phyloP scores from a whole-genome alignment of 2,113 vertebrate species.

The Notarius quadriscutis region DNA sequence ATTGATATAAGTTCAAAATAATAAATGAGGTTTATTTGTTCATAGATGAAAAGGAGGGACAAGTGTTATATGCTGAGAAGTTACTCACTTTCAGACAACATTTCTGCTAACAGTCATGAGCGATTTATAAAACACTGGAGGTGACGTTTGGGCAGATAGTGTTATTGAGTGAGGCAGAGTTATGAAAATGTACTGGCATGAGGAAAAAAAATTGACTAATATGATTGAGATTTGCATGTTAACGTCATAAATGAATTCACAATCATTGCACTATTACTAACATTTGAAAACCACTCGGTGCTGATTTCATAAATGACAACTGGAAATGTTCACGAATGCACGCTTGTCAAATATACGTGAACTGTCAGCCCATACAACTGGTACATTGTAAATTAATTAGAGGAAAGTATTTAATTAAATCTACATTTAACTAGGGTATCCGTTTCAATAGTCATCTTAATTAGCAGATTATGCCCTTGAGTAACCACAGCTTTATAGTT shows the following conservation, averaged over 20 bases:
- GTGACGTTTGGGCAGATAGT: background rate
- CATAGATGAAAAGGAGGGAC: background rate
- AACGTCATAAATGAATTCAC: background rate
- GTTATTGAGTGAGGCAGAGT: background rate
- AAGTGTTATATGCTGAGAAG: background rate
- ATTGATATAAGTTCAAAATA: too few species aligned
- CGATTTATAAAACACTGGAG: background rate
- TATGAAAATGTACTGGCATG: background rate
- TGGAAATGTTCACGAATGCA: background rate
- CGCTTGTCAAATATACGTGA: conserved; percentile 4
- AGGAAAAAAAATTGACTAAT: background rate
- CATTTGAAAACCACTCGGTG: background rate
- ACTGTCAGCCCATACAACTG: conserved; percentile 3
- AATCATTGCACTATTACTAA: background rate
- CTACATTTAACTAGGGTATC: conserved; percentile 17
- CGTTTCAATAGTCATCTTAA: conserved; percentile 16
- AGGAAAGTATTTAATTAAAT: conserved; percentile 18
- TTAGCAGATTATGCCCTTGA: conserved; percentile 27
- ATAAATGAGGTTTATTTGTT: background rate
- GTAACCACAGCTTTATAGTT: conserved; percentile 10
- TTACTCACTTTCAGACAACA: background rate
- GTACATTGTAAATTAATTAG: conserved; percentile 27
- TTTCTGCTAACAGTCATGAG: background rate
- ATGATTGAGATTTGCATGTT: background rate
- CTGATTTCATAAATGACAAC: background rate